Evolutionary conservation across 2,797 vertebrate species (phyloP), one percentile per base, ranked within the genome.

Genomic region (Spinus pinus): DNA sequence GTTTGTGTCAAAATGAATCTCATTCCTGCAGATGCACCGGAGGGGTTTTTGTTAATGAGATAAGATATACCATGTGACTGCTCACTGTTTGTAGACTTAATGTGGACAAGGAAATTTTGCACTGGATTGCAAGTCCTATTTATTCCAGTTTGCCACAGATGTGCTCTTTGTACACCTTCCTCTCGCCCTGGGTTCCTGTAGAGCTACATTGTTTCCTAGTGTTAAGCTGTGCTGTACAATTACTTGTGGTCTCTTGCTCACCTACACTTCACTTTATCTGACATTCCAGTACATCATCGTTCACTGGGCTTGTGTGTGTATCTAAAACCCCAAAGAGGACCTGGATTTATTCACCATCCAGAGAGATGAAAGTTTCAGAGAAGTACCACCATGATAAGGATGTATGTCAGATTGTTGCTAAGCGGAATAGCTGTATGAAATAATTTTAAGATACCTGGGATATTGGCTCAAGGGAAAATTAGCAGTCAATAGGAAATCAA

Each of bases 381-480:
- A 72, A 84, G n/a, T 14, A 4, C 44, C 15, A 7, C 75, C 50
- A 20, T 51, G 54, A 51, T 60, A 49, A 71, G 49, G 41, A 56
- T 78, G 33, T 21, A 3, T 70, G 44, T 54, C 51, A 64, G 60
- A 31, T 21, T 54, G 18, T 77, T 91, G 77, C 19, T 65, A 37
- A 50, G 39, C 72, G 46, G 41, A 47, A 41, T 73, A 51, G 22
- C 56, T 93, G 6, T 51, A 14, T 44, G 28, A 87, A 42, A 73
- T 54, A 23, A 47, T 73, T 92, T 31, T 41, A 33, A 66, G 24
- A 53, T 1, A 2, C 11, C 14, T 56, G 22, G 50, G 16, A 71
- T 65, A 30, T 44, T 88, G 58, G 50, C n/a, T 84, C 42, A 51
- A 81, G 65, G 79, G 58, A 39, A 88, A 83, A 64, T 67, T 14